A percentile compares a stretch with the other conserved stretches of the same genome.
These are phyloP conservation scores for Rhynchophorus ferrugineus DNA, from an alignment of 1,140 invertebrate species.

Conservation along the genomic window DNA sequence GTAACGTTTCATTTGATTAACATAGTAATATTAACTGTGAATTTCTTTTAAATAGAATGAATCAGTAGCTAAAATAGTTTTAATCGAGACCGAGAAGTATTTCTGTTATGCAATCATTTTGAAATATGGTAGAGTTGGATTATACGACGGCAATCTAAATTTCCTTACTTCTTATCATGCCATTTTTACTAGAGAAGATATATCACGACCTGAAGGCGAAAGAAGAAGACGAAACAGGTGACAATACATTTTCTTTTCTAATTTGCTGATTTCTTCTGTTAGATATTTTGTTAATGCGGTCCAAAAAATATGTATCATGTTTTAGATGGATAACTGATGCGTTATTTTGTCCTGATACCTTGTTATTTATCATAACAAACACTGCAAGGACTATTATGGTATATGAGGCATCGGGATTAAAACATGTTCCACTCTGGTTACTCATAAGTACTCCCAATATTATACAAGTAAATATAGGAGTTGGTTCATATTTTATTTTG, in stretches of 20 bases:
- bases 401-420: conserved; percentile 46
- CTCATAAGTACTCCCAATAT: conserved; percentile 46
- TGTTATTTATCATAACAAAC: conserved; percentile 42
- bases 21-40: too few species aligned
- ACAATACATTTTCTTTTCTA: neutral
- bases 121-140: conserved; percentile 45
- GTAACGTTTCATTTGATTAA: too few species aligned
- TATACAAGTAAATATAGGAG: conserved; percentile 29
- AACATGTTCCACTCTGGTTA: conserved; percentile 45
- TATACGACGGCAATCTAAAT: conserved; percentile 45
- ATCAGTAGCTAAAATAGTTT: conserved; percentile 46
- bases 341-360: conserved; percentile 45
- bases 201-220: conserved; percentile 29
- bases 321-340: conserved; percentile 50
- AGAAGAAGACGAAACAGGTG: conserved; percentile 38
- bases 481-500: neutral
- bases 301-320: neutral
- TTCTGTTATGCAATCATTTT: conserved; percentile 50
- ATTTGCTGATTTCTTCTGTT: neutral
- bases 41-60: conserved; percentile 42
- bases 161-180: conserved; percentile 45
- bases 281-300: neutral
- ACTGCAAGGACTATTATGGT: conserved; percentile 47
- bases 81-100: conserved; percentile 43
- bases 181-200: conserved; percentile 39